phyloP scores from a whole-genome alignment of 2,888 invertebrate species.

The Anaspis maculata region DNA sequence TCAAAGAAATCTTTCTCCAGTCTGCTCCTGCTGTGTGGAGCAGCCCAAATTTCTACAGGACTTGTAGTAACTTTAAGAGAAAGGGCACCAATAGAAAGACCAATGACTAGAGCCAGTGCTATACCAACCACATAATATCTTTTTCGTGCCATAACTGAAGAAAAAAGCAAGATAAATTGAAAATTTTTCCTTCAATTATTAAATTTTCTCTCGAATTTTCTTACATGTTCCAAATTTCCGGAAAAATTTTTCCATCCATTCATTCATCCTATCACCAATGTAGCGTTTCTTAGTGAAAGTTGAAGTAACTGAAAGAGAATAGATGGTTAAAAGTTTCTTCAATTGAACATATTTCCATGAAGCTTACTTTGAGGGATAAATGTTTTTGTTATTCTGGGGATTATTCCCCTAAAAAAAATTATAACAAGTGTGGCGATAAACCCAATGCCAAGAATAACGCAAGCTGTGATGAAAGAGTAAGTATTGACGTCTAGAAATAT shows the following conservation, averaged over 20 bases:
- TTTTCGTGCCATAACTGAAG: constrained; percentile 56
- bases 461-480: constrained; percentile 53
- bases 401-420: neutral
- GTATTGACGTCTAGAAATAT: constrained; percentile 55
- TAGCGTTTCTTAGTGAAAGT: neutral
- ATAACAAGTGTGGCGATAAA: constrained; percentile 23
- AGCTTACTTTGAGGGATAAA: neutral
- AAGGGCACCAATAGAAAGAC: constrained; percentile 58
- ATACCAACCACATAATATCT: constrained; percentile 57
- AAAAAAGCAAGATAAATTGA: constrained; percentile 1
- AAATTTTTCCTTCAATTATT: constrained; percentile 1
- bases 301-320: no score
- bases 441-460: constrained; percentile 46
- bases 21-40: constrained; percentile 70
- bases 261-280: constrained; percentile 22
- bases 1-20: constrained; percentile 84
- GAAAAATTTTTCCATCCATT: constrained; percentile 38
- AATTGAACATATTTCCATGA: no score
- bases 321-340: no score
- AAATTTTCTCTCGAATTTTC: constrained; percentile 6
- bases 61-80: constrained; percentile 70
- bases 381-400: neutral
- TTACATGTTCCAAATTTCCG: constrained; percentile 43
- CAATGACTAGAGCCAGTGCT: constrained; percentile 53
- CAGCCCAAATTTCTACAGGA: constrained; percentile 91